Evolutionary conservation across 2,888 invertebrate genomes (phyloP), one percentile per base, ranked within the genome.

Genomic region (Mimas tiliae): DNA sequence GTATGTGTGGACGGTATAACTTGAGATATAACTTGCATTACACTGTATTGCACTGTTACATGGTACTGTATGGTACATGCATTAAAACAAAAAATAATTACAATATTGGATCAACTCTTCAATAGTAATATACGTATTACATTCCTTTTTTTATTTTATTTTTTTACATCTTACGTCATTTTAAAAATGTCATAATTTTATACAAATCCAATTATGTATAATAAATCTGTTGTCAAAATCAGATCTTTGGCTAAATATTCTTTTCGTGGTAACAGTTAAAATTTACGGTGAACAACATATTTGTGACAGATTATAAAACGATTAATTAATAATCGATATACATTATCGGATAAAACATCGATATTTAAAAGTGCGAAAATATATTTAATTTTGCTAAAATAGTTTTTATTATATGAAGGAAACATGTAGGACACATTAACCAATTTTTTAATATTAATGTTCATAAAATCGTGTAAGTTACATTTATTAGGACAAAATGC

Each of bases 1-100:
- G 71, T 71, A 71, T 70, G 68, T 68, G 73, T 73, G 77, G 77
- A 77, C 77, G 77, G 77, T 70, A 71, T 45, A 66, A 69, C 65
- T 69, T 75, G 71, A 73, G 73, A 72, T 69, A 71, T 70, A 69
- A 58, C 55, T 9, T 55, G 48, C 33, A 63, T 62, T 27, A 27
- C 27, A 58, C 19, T 34, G 33, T 58, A 58, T 42, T 58, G 38
- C 58, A 58, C 38, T 38, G 11, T n/a, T 8, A 4, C 27, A 42
- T 3, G 16, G 4, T 38, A 58, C n/a, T 9, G 16, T 16, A 51
- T 11, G 1, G 27, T 27, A 27, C 27, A 27, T 27, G 27, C 27
- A 27, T 27, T 27, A 27, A 4, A 27, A 27, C 27, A 27, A 45
- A 45, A 45, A 45, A 3, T 12, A 2, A 45, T 45, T 45, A 45